phyloP scores from a whole-genome alignment of 2,797 vertebrate genomes.

The Gymnopithys bicolor region DNA sequence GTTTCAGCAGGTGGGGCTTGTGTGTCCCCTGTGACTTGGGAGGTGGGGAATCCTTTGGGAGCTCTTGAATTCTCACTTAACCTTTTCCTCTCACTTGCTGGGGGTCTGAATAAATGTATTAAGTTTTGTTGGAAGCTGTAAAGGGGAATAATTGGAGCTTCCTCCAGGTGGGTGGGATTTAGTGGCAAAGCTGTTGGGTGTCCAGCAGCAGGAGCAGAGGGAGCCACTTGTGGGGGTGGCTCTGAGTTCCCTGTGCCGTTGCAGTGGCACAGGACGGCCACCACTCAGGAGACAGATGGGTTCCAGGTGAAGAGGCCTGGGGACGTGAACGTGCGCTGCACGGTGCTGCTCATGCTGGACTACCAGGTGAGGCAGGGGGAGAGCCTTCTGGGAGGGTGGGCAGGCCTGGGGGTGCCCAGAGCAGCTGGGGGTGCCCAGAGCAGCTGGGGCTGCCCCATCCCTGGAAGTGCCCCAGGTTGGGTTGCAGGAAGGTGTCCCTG shows the following conservation, averaged over 20 bases:
- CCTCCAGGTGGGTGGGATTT: background rate
- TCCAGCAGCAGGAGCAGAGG: background rate
- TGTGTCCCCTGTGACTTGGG: background rate
- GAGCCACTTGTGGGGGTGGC: fast-evolving
- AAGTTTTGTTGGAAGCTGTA: background rate
- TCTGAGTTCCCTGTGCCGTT: background rate
- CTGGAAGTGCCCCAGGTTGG: background rate
- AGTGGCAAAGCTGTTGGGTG: background rate
- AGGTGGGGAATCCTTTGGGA: background rate
- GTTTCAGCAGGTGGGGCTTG: background rate
- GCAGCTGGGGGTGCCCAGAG: background rate
- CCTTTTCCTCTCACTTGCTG: background rate
- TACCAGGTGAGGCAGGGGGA: constrained; percentile 85
- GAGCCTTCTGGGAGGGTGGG: fast-evolving
- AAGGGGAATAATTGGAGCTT: background rate
- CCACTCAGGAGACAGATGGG: constrained; percentile 98
- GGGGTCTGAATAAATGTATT: background rate
- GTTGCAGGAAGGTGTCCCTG: background rate
- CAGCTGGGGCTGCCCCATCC: background rate
- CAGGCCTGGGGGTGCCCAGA: background rate
- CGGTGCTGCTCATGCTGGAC: constrained; percentile 97
- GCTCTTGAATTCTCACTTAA: background rate
- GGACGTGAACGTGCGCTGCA: constrained; percentile 97
- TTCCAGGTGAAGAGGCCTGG: constrained; percentile 99
- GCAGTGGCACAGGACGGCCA: constrained; percentile 98